Evolutionary conservation across 2,797 vertebrate species (phyloP), one percentile per base, ranked within the genome.

Genomic region (Intellagama lesueurii): DNA sequence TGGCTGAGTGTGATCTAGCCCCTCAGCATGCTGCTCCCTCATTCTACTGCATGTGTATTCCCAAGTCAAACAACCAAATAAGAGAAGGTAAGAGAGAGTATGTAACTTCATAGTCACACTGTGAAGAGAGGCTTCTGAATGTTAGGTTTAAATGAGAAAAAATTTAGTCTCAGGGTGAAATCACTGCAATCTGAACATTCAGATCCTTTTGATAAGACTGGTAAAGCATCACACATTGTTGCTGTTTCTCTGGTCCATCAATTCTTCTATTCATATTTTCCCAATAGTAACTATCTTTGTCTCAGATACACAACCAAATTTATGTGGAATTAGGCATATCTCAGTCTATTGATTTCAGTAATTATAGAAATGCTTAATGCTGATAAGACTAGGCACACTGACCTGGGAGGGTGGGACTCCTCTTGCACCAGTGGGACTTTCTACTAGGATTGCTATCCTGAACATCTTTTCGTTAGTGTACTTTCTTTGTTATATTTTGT

Each of bases 191-290:
- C 19, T 32, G 56, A 86, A 3, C 11, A 56, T 70, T 80, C 16
- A 17, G 26, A 47, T 77, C 60, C n/a, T 8, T 75, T 64, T 73
- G 28, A 47, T 75, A 26, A 66, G 28, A 8, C 90, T 82, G 92
- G 91, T 93, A 8, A 69, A 7, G 0, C 22, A 92, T 89, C 88
- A 84, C 16, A 89, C 88, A 52, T 90, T 86, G 75, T 44, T 87
- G 1, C 7, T 72, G 56, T 94, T 95, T 94, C 90, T 93, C 84
- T 93, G 91, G 82, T 83, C 72, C 79, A 86, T 4, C 56, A 82
- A 80, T 88, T 90, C 26, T 32, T 14, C 7, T 32, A 3, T 17
- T 81, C 11, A 0, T 0, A 0, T 70, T 69, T 86, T 88, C 88
- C 22, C 24, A 32, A 4, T 49, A 12, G 2, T 28, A 8, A 78